These are phyloP conservation scores for Polymixis lichenea DNA, from an alignment of 2,888 invertebrate species.

Conservation along the genomic window DNA sequence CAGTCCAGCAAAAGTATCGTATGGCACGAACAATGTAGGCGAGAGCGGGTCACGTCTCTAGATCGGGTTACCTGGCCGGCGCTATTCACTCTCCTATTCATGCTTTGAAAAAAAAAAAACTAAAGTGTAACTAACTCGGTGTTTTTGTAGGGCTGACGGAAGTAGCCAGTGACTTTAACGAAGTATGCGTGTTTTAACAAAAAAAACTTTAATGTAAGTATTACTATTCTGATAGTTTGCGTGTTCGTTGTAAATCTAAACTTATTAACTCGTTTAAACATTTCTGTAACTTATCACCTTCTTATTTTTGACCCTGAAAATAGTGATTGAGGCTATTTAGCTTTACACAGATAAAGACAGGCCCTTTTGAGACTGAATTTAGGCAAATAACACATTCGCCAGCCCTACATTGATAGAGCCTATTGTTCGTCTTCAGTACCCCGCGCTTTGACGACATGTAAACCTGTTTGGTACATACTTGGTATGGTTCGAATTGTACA, in stretches of 20 bases:
- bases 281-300: background rate
- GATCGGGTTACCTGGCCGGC: constrained; percentile 79
- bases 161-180: constrained; percentile 22
- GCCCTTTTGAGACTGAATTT: constrained; percentile 6
- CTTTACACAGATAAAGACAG: background rate
- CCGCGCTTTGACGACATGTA: constrained; percentile 75
- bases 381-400: constrained; percentile 9
- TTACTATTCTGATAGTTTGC: constrained; percentile 1
- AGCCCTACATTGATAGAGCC: constrained; percentile 71
- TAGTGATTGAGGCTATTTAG: background rate
- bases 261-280: background rate
- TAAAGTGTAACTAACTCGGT: constrained; percentile 72
- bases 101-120: constrained; percentile 76
- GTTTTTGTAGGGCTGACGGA: constrained; percentile 58
- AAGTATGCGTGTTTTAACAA: constrained; percentile 4
- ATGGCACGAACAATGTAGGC: constrained; percentile 75
- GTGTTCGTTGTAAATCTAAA: background rate
- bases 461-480: constrained; percentile 79
- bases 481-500: constrained; percentile 72
- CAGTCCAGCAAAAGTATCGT: constrained; percentile 75
- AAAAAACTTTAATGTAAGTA: constrained; percentile 4
- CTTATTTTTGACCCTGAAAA: background rate
- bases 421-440: constrained; percentile 76
- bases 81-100: constrained; percentile 81
- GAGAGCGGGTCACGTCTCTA: constrained; percentile 78